Base-by-base conservation (phyloP, 1,140 invertebrate genomes). In the Andricus grossulariae region DNA sequence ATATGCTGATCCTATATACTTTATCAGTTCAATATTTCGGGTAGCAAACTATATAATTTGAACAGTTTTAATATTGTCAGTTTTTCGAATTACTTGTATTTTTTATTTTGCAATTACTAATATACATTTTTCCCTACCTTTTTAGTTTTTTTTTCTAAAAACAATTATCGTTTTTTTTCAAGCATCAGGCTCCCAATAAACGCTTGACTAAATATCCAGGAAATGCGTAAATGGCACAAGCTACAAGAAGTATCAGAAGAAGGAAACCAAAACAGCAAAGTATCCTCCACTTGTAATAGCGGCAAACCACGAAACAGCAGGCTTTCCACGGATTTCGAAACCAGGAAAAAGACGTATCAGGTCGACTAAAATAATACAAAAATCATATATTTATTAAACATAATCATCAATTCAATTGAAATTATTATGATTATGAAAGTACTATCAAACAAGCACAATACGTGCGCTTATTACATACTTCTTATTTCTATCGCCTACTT, bases 331-430 rank as follows among this genome's bases (percentile, higher is more conserved):
- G 93, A 89, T 94, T 93, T 49, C 88, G 91, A 77, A 94, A 90
- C 89, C 93, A 94, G 75, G 92, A 93, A 78, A 93, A 94, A 8
- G 94, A 94, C 8, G 93, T 93, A 76, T 94, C 92, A 15, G 94
- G 93, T 13, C 94, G 92, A 18, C 94, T 94, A 84, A 70, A 91
- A 90, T 84, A 84, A 75, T 39, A 82, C 32, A n/a, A 66, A 66
- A 39, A 8, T 2, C 2, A 39, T 39, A 39, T 8, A n/a, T 39
- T 32, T 66, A 39, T 16, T 66, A 12, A 1, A 11, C 0, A 45
- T 15, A 39, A 66, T 39, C 13, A 55, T 19, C 21, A 19, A 21
- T 55, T n/a, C 11, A 1, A 21, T 19, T 55, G 0, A 18, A 55
- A 55, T 55, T 19, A 55, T 12, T 32, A 32, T 5, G 5, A 3